A percentile compares a stretch with the other conserved stretches of the same genome.
Conservation (phyloP, 2,113 vertebrate species). For the Aldabrachelys gigantea region DNA sequence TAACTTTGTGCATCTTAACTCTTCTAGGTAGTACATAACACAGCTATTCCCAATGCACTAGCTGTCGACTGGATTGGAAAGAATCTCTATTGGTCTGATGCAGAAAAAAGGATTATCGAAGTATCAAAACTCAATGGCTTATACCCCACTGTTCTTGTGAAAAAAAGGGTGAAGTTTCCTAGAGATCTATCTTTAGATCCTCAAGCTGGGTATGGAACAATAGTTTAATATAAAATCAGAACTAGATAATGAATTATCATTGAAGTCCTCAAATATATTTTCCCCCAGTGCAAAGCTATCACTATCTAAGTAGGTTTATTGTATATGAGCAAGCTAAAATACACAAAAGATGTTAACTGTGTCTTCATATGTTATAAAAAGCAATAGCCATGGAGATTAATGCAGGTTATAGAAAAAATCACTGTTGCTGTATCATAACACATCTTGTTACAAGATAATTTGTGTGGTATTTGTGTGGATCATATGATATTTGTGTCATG, state of each 20-base stretch:
- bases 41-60: constrained; percentile 93
- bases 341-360: not conserved
- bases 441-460: not conserved
- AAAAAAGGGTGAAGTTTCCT: constrained; percentile 89
- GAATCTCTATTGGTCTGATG: constrained; percentile 98
- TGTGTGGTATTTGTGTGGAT: not conserved
- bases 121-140: constrained; percentile 96
- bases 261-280: not conserved
- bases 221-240: not conserved
- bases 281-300: not conserved
- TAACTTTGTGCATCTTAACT: constrained; percentile 50
- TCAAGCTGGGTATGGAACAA: constrained; percentile 86
- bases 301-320: not conserved
- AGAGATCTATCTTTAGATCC: constrained; percentile 92
- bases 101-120: constrained; percentile 94
- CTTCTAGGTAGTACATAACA: constrained; percentile 91
- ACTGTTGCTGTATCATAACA: not conserved
- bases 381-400: not conserved
- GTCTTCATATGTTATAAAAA: not conserved
- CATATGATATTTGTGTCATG: not conserved
- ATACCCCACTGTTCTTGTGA: constrained; percentile 92
- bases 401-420: not conserved
- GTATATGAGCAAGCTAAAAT: not conserved
- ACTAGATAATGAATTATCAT: not conserved
- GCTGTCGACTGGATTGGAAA: constrained; percentile 99